Evolutionary conservation across 1,140 invertebrate genomes (phyloP).

Genomic region (Ectropis grisescens): DNA sequence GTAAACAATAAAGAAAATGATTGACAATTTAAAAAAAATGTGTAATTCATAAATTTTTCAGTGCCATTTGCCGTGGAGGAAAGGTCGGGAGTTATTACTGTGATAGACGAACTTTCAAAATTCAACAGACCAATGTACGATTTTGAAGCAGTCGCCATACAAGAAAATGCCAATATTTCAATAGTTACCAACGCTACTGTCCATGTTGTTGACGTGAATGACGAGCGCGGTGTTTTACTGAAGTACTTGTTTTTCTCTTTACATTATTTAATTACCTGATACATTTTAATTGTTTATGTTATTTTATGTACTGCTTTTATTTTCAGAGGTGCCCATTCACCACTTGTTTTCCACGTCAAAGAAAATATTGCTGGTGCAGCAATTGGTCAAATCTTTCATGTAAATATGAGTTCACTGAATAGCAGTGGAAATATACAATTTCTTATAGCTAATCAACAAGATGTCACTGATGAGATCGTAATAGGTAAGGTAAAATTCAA

Average conservation of each 20-base stretch:
- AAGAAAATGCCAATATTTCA: constrained; percentile 72
- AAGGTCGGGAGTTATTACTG: constrained; percentile 87
- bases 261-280: constrained; percentile 11
- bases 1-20: too few species aligned
- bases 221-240: constrained; percentile 76
- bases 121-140: constrained; percentile 79
- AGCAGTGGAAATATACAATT: constrained; percentile 72
- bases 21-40: too few species aligned
- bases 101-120: constrained; percentile 81
- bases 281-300: constrained; percentile 11
- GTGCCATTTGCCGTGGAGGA: constrained; percentile 93
- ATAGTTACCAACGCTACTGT: constrained; percentile 86
- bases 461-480: constrained; percentile 80
- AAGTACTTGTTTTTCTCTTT: constrained; percentile 68
- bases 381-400: constrained; percentile 80
- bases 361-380: constrained; percentile 83
- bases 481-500: constrained; percentile 74
- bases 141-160: constrained; percentile 84
- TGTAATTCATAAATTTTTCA: too few species aligned
- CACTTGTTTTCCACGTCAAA: constrained; percentile 80
- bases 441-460: constrained; percentile 84
- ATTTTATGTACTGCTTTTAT: too few species aligned
- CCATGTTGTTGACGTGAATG: constrained; percentile 83
- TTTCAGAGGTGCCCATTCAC: constrained; percentile 74
- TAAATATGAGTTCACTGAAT: constrained; percentile 66